Evolutionary conservation across 2,888 invertebrate genomes (phyloP).

Genomic region (Imbricaverruca yamaguchii): DNA sequence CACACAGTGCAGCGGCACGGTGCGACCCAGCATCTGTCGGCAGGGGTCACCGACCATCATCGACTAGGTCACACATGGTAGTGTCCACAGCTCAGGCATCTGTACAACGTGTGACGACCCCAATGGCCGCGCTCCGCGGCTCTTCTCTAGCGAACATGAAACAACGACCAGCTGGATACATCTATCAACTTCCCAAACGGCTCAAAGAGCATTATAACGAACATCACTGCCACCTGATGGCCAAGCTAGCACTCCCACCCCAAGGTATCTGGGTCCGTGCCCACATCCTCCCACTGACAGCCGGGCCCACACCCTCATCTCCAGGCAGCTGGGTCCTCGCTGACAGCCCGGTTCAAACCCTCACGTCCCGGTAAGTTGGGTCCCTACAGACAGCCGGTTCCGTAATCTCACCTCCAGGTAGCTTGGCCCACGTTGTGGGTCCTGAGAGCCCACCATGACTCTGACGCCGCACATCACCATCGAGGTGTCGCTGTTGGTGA

Average conservation of each 20-base stretch:
- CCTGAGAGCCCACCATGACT: conserved; percentile 76
- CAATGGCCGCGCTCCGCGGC: no score
- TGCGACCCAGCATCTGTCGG: conserved; percentile 66
- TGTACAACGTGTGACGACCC: no score
- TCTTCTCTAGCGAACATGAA: no score
- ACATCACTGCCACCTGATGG: conserved; percentile 54
- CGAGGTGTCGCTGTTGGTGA: conserved; percentile 75
- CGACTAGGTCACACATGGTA: no score
- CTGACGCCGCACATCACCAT: conserved; percentile 85
- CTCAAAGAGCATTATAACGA: no score
- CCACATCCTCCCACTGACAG: conserved; percentile 66
- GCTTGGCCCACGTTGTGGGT: conserved; percentile 65
- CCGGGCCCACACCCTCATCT: conserved; percentile 49
- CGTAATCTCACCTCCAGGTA: conserved; percentile 59
- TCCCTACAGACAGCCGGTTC: conserved; percentile 55
- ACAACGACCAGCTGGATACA: no score
- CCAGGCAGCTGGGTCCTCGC: conserved; percentile 66
- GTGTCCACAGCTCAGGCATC: no score
- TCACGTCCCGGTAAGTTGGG: conserved; percentile 52
- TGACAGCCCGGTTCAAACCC: conserved; percentile 39
- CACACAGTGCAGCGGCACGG: conserved; percentile 58
- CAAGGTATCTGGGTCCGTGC: conserved; percentile 66
- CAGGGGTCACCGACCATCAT: conserved; percentile 43
- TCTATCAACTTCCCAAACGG: no score
- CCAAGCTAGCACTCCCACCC: conserved; percentile 49